A percentile compares a stretch with the other conserved stretches of the same genome.
Conservation (phyloP, 2,888 invertebrate genomes). For the Drosophila kuntzei region DNA sequence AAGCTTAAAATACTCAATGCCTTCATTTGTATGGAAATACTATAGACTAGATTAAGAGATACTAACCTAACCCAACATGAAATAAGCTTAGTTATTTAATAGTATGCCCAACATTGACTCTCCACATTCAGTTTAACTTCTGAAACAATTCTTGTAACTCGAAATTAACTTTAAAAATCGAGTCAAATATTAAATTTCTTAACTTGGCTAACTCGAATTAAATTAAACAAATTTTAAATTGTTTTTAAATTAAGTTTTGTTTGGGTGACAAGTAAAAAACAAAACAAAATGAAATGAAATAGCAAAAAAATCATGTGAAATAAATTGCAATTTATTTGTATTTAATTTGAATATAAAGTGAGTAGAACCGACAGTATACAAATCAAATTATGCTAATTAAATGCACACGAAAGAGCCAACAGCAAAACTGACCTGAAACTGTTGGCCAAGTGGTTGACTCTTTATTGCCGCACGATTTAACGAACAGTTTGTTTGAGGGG, state of each 20-base stretch:
- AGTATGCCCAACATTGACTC: not conserved
- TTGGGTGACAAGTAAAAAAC: not conserved
- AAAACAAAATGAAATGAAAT: slow-evolving; percentile 4
- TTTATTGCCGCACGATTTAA: slow-evolving; percentile 72
- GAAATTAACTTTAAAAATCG: slow-evolving; percentile 23
- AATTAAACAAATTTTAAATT: slow-evolving; percentile 33
- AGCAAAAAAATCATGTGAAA: slow-evolving; percentile 19
- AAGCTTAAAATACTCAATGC: too few species aligned
- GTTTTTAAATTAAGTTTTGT: slow-evolving; percentile 30
- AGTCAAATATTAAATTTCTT: slow-evolving; percentile 21
- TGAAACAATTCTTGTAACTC: slow-evolving; percentile 7
- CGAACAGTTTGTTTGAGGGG: slow-evolving; percentile 29
- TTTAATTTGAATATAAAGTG: slow-evolving; percentile 51
- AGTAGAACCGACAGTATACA: slow-evolving; percentile 36
- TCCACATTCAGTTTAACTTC: not conserved
- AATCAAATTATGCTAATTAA: slow-evolving; percentile 77
- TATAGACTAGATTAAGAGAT: not conserved
- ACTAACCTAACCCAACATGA: not conserved
- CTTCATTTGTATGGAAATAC: not conserved
- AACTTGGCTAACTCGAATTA: slow-evolving; percentile 4
- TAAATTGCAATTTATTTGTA: slow-evolving; percentile 54
- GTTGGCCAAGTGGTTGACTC: slow-evolving; percentile 66
- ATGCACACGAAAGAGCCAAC: slow-evolving; percentile 51
- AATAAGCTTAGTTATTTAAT: not conserved
- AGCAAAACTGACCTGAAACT: slow-evolving; percentile 46